A percentile compares a stretch with the other conserved stretches of the same genome.
Evolutionary conservation across 2,888 invertebrate species (phyloP).

Genomic region (Scaptomyza cyrtandrae): DNA sequence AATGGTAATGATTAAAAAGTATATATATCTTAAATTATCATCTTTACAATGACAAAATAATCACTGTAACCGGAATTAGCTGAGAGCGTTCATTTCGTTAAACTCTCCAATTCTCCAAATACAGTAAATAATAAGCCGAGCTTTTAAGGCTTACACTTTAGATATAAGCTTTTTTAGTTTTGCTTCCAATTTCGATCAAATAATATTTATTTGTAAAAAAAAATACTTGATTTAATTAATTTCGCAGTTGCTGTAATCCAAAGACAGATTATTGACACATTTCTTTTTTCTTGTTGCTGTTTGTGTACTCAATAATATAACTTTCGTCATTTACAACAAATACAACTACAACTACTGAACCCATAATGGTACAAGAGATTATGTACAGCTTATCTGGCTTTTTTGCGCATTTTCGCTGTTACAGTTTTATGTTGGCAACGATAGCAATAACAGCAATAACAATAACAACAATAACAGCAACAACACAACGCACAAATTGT

Average conservation of each 20-base stretch:
- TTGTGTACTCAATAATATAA: background rate
- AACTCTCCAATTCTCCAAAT: background rate
- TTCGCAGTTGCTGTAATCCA: constrained; percentile 36
- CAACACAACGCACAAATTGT: constrained; percentile 42
- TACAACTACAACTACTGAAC: constrained; percentile 5
- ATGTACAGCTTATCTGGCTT: constrained; percentile 54
- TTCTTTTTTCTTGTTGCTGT: background rate
- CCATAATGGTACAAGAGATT: constrained; percentile 49
- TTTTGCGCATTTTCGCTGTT: constrained; percentile 47
- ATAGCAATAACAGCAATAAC: constrained; percentile 3
- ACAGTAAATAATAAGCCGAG: background rate
- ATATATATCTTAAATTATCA: no score
- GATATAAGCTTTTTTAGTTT: background rate
- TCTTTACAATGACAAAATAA: constrained; percentile 3
- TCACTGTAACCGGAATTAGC: background rate
- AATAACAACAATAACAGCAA: constrained; percentile 17
- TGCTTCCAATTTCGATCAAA: background rate
- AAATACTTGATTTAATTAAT: constrained; percentile 7
- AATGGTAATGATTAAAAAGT: no score
- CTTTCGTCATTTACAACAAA: constrained; percentile 1
- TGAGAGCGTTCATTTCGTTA: background rate
- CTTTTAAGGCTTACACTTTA: background rate
- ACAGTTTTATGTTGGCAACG: constrained; percentile 18
- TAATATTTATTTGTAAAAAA: constrained; percentile 1
- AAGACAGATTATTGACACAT: constrained; percentile 13